Base-by-base conservation (phyloP, 2,888 invertebrate species). In the Steinernema scapterisci region DNA sequence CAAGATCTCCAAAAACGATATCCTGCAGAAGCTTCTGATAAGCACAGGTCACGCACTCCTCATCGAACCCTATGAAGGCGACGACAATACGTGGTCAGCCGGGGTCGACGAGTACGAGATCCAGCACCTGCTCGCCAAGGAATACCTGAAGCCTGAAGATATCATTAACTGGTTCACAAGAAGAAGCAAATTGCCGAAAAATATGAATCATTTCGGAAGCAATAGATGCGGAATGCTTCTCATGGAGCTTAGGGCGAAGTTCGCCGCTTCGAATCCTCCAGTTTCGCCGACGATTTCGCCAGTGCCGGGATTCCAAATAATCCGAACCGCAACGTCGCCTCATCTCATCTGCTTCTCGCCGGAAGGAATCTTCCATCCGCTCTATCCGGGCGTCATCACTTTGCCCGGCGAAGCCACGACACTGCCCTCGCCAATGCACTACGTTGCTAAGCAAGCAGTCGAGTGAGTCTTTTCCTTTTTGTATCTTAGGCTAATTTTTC, bases 291-390 rank as follows among this genome's bases (percentile, higher is more conserved):
- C 86, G 71, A 82, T 85, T 31, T 51, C 80, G 3, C 80, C 80
- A 48, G 75, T 73, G 13, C 52, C 3, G 31, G 38, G 21, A n/a
- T 23, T 56, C 38, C 45, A 31, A n/a, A 31, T 44, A 9, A 45
- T 70, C 13, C 25, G 52, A 51, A 54, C 31, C 25, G 23, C 27
- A n/a, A 73, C 54, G 70, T 38, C 56, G 11, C 19, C 46, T 6
- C 81, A 86, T 72, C 80, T 87, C 72, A 83, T 87, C 56, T 87
- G 87, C 52, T 85, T 87, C 76, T 86, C 87, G 7, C 79, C 85
- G 2, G 84, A 85, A 74, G 83, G 83, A 44, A 83, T 87, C 3
- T 86, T 85, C 72, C 86, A 87, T 75, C 87, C 87, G 5, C 76
- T 86, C 16, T 87, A 87, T 74, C 85, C 86, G 9, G 82, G 82